Evolutionary conservation across 2,113 vertebrate genomes (phyloP).

Genomic region (Siphamia tubifer): DNA sequence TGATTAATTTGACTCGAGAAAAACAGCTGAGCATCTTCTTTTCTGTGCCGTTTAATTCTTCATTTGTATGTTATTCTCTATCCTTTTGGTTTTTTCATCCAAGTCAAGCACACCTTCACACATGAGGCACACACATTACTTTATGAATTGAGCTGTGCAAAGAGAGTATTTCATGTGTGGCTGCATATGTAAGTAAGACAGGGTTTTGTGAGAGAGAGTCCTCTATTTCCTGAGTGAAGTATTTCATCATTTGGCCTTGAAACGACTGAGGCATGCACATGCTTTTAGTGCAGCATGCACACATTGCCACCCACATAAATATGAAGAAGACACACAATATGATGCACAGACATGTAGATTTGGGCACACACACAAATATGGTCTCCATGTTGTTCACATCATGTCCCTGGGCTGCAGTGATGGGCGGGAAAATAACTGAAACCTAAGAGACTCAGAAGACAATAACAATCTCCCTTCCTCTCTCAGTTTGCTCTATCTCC

Average conservation of each 20-base stretch:
- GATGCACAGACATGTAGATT: constrained; percentile 13
- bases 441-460: constrained; percentile 46
- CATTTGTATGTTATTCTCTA: not conserved
- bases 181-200: not conserved
- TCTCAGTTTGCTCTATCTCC: constrained; percentile 15
- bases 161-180: not conserved
- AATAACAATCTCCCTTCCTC: constrained; percentile 27
- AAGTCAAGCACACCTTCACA: constrained; percentile 16
- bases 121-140: not conserved
- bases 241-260: constrained; percentile 69
- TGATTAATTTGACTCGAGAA: not conserved
- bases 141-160: constrained; percentile 38
- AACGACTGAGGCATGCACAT: constrained; percentile 51
- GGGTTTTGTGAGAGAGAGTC: not conserved
- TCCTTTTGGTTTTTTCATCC: constrained; percentile 19
- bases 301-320: constrained; percentile 41
- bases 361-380: constrained; percentile 21
- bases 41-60: not conserved
- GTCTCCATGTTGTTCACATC: constrained; percentile 47
- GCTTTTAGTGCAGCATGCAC: constrained; percentile 51
- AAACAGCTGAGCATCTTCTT: not conserved
- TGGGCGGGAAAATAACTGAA: constrained; percentile 51
- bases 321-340: constrained; percentile 19
- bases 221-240: constrained; percentile 37
- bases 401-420: constrained; percentile 61